Conservation (phyloP, 2,113 vertebrate species). For the Scophthalmus maximus region DNA sequence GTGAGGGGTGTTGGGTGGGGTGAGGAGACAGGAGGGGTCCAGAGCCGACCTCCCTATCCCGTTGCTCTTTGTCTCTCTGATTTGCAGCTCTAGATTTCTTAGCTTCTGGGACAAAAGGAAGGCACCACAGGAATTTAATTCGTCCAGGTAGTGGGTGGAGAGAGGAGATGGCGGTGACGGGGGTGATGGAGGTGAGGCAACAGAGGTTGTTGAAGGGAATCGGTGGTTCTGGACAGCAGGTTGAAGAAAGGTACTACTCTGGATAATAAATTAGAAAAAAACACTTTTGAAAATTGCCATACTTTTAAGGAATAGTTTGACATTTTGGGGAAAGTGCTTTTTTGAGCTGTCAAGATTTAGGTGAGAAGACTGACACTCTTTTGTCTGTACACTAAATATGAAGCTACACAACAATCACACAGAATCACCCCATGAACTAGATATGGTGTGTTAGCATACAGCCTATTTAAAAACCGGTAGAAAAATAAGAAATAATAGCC, state of each 20-base stretch:
- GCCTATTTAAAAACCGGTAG: too few relatives aligned
- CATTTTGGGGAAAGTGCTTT: too few relatives aligned
- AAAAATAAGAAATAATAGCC: too few relatives aligned
- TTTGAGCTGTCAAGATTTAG: too few relatives aligned
- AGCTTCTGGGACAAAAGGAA: slow-evolving; percentile 76
- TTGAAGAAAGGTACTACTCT: slow-evolving; percentile 31
- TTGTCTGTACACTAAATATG: too few relatives aligned
- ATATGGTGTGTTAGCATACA: too few relatives aligned
- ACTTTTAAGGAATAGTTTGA: too few relatives aligned
- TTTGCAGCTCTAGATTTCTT: slow-evolving; percentile 72
- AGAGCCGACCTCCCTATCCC: slow-evolving; percentile 40
- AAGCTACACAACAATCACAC: too few relatives aligned
- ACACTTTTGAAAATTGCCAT: not conserved
- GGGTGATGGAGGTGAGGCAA: slow-evolving; percentile 33
- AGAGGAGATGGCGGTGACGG: slow-evolving; percentile 19
- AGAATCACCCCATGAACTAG: too few relatives aligned
- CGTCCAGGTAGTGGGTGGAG: slow-evolving; percentile 25
- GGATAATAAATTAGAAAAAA: not conserved
- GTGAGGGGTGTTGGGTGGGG: slow-evolving; percentile 78
- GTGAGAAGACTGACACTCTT: too few relatives aligned
- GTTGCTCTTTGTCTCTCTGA: slow-evolving; percentile 23
- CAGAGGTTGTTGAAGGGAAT: not conserved
- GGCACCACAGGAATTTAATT: slow-evolving; percentile 57
- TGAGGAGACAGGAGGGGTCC: slow-evolving; percentile 77
- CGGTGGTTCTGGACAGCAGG: not conserved